Base-by-base conservation (phyloP, 2,797 vertebrate species). In the Orestias chungarensis region DNA sequence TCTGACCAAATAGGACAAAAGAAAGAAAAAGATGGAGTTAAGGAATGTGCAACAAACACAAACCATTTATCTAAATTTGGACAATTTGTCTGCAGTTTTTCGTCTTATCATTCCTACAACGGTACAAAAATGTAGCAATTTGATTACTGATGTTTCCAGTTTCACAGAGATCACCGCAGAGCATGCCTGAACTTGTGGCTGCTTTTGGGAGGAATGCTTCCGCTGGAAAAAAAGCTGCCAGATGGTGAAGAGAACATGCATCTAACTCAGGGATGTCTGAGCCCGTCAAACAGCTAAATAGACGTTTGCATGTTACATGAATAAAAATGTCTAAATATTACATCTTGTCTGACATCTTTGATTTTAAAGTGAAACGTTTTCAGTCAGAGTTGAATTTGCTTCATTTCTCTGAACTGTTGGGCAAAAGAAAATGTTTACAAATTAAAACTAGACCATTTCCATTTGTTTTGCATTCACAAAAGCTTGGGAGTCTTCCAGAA, bases 161-260 rank as follows among this genome's bases (percentile, higher is more conserved):
- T 67, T 66, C 64, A 27, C 55, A 50, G 44, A 49, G 47, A 31
- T 1, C 1, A 54, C 73, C 9, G 3, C 57, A 15, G 71, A 52
- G 33, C 84, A 29, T 0, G 84, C 31, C 78, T 57, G 27, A 70
- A 77, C 84, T 6, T 49, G 88, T 64, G 0, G 7, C 38, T 8
- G 43, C 15, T 74, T 73, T 72, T 0, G 44, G 52, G 66, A 33
- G 66, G 2, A 71, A 23, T 62, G 62, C 25, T 65, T 64, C 18
- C 43, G 18, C 31, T 55, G 8, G 64, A 69, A 71, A 73, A 77
- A 75, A 75, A 71, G 12, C 64, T 64, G 73, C 68, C 68, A 64
- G 49, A 50, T 6, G 65, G 74, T 20, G 20, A 66, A 73, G 76
- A 42, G 73, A 70, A 68, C 78, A 38, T 62, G 33, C 35, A 25